Conservation (phyloP, 2,888 invertebrate genomes). For the Mythimna impura region DNA sequence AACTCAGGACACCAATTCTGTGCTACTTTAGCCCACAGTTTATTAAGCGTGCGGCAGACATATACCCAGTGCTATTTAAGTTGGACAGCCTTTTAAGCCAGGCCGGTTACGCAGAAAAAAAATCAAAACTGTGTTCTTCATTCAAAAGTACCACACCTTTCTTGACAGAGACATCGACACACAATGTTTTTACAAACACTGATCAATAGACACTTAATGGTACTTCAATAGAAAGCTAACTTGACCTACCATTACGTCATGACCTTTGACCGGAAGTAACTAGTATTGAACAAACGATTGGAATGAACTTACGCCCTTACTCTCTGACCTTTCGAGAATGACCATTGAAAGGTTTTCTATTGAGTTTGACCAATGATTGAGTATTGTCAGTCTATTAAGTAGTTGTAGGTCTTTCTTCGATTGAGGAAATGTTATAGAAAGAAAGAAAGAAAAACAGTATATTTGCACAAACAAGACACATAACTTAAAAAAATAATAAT, state of each 20-base stretch:
- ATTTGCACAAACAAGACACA: too few relatives aligned
- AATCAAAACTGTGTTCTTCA: not conserved
- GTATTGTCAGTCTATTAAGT: not conserved
- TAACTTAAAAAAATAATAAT: too few relatives aligned
- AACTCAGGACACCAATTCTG: too few relatives aligned
- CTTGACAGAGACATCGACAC: not conserved
- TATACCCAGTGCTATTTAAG: too few relatives aligned
- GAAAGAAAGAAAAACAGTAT: too few relatives aligned
- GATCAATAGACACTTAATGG: slow-evolving; percentile 28
- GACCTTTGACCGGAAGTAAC: slow-evolving; percentile 53
- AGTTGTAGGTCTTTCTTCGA: not conserved
- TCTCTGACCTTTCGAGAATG: slow-evolving; percentile 15
- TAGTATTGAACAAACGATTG: slow-evolving; percentile 21
- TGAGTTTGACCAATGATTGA: not conserved
- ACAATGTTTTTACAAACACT: slow-evolving; percentile 17
- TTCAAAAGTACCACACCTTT: not conserved
- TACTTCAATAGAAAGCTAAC: slow-evolving; percentile 44
- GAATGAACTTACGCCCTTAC: slow-evolving; percentile 35
- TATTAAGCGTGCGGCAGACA: too few relatives aligned
- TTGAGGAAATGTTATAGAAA: not conserved
- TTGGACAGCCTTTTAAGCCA: not conserved
- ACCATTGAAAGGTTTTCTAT: slow-evolving; percentile 13
- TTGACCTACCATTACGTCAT: slow-evolving; percentile 27
- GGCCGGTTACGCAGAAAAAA: not conserved
- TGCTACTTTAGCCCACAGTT: too few relatives aligned